Evolutionary conservation across 2,888 invertebrate genomes (phyloP).

Genomic region (Actias luna): DNA sequence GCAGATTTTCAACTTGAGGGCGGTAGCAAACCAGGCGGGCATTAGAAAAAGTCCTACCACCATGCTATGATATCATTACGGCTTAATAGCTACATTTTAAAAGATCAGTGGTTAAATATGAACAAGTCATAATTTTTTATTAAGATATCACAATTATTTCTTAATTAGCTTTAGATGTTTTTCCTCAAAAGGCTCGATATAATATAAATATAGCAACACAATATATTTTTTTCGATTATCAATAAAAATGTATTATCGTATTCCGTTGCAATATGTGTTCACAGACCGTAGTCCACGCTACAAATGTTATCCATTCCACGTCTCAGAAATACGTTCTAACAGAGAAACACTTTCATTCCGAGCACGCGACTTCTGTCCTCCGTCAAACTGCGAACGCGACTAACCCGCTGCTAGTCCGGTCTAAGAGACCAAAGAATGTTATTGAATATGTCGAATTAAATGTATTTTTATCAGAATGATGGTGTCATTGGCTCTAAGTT

Average conservation of each 20-base stretch:
- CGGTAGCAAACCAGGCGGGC: too few relatives aligned
- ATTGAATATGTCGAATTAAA: conserved; percentile 14
- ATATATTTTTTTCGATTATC: neutral
- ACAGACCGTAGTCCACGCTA: conserved; percentile 1
- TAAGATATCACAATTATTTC: too few relatives aligned
- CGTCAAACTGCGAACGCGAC: conserved; percentile 5
- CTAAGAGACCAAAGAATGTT: conserved; percentile 9
- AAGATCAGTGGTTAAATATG: too few relatives aligned
- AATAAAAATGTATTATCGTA: neutral
- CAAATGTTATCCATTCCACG: neutral
- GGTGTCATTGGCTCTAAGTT: conserved; percentile 18
- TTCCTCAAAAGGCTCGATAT: too few relatives aligned
- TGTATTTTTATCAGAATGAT: conserved; percentile 11
- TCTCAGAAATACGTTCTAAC: conserved; percentile 1
- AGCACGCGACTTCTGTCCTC: conserved; percentile 15
- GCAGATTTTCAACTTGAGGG: too few relatives aligned
- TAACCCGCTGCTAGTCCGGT: neutral
- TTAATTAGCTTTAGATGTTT: too few relatives aligned
- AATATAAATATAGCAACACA: neutral
- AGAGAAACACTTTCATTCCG: neutral
- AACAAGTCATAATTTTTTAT: too few relatives aligned
- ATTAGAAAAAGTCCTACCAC: too few relatives aligned
- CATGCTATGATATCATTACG: too few relatives aligned
- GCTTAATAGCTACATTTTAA: too few relatives aligned
- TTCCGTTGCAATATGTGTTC: neutral